Conservation (phyloP, 2,888 invertebrate genomes). For the Escarpia spicata region DNA sequence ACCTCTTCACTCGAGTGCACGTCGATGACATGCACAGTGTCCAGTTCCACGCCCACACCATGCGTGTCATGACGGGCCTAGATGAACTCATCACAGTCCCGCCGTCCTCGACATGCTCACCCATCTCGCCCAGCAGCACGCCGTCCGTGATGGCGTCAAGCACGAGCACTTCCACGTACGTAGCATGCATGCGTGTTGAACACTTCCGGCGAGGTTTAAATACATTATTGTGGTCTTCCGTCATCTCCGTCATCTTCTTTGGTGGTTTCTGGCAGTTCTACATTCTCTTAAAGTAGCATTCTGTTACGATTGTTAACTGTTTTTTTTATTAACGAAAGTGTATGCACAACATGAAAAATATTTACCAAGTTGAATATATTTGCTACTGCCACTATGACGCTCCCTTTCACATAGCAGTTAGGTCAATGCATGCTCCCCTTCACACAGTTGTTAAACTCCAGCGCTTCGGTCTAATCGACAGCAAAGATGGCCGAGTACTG, state of each 20-base stretch:
- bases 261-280: background rate
- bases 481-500: background rate
- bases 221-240: background rate
- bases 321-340: too few relatives aligned
- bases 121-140: slow-evolving; percentile 38
- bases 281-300: too few relatives aligned
- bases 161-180: slow-evolving; percentile 6
- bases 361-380: too few relatives aligned
- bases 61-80: slow-evolving; percentile 38
- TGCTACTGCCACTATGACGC: too few relatives aligned
- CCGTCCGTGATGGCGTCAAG: slow-evolving; percentile 30
- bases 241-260: background rate
- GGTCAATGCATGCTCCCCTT: too few relatives aligned
- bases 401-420: too few relatives aligned
- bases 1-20: slow-evolving; percentile 32
- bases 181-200: background rate
- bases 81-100: slow-evolving; percentile 36
- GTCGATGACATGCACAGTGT: slow-evolving; percentile 32
- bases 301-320: too few relatives aligned
- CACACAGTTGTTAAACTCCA: too few relatives aligned
- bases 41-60: slow-evolving; percentile 34
- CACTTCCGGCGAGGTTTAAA: background rate
- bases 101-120: slow-evolving; percentile 31
- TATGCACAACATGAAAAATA: too few relatives aligned
- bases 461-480: background rate